Base-by-base conservation (phyloP, 2,888 invertebrate genomes). In the Tyria jacobaeae region DNA sequence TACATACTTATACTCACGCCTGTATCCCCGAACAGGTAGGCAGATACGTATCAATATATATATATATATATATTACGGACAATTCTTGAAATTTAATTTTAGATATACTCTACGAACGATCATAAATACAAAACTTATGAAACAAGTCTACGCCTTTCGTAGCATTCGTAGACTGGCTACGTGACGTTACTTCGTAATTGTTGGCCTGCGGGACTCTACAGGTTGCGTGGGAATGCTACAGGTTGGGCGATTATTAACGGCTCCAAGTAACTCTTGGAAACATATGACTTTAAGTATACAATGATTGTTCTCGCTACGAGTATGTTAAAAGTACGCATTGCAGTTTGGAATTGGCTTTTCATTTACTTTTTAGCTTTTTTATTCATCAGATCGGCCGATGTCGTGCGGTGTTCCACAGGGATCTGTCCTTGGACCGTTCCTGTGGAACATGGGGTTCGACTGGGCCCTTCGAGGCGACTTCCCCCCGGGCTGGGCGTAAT, bases 211-310 rank as follows among this genome's bases (percentile, higher is more conserved):
- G 54, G 61, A 61, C 68, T 81, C 87, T 71, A 88, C 89, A 88
- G 86, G 89, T 88, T 81, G 82, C 24, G 44, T n/a, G 34, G 50
- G n/a, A 31, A 49, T 61, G 83, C 89, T 71, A 89, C 89, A 88
- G 89, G 90, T 89, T 86, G 87, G 75, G 78, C 78, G 78, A 75
- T 85, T 89, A 86, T 86, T 86, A 87, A 88, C 83, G 81, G 75
- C 76, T 72, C 76, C 73, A 70, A 82, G 85, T 81, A 79, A 78
- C 77, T 75, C 71, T 64, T 70, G 14, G 17, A 44, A 51, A 49
- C 24, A 34, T 49, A 24, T 27, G 35, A 27, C 37, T 35, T 47
- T 25, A 15, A 60, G 27, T 10, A 37, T 35, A 44, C 35, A 27
- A 47, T 25, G 17, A 10, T 25, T 15, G 9, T 10, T 41, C 24